Conservation (phyloP, 2,113 vertebrate species). For the Plecturocebus donacophilus region DNA sequence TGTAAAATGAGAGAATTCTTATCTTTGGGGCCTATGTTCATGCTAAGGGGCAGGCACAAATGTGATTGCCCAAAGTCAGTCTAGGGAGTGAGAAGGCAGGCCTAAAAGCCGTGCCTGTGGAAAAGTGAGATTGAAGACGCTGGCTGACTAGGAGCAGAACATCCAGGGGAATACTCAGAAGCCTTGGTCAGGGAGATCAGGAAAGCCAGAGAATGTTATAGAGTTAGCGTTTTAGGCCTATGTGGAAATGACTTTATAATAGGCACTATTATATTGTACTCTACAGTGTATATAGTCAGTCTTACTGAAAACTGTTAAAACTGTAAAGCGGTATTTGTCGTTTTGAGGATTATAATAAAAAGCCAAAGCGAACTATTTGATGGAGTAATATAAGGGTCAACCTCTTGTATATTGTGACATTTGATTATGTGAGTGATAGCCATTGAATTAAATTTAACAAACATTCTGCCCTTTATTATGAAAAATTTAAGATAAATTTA, state of each 20-base stretch:
- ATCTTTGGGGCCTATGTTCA: not conserved
- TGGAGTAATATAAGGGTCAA: not conserved
- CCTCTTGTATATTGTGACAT: not conserved
- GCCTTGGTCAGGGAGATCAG: not conserved
- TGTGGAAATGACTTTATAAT: not conserved
- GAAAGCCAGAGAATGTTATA: not conserved
- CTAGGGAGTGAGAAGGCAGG: not conserved
- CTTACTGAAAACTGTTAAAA: conserved; percentile 25
- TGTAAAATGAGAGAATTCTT: not conserved
- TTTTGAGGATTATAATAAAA: conserved; percentile 27
- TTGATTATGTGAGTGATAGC: conserved; percentile 5
- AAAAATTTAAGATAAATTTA: not conserved
- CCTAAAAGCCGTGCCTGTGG: not conserved
- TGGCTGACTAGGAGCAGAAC: not conserved
- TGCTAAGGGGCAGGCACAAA: not conserved
- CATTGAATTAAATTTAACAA: not conserved
- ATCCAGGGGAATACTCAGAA: not conserved
- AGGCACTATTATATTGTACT: too few relatives aligned
- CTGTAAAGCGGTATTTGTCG: not conserved
- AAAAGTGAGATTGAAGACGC: not conserved
- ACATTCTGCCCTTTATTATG: not conserved
- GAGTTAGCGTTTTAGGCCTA: not conserved
- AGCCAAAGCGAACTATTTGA: not conserved
- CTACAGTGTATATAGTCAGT: not conserved
- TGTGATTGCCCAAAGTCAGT: not conserved